Evolutionary conservation across 1,140 invertebrate genomes (phyloP).

Genomic region (Ptiloglossa arizonensis): DNA sequence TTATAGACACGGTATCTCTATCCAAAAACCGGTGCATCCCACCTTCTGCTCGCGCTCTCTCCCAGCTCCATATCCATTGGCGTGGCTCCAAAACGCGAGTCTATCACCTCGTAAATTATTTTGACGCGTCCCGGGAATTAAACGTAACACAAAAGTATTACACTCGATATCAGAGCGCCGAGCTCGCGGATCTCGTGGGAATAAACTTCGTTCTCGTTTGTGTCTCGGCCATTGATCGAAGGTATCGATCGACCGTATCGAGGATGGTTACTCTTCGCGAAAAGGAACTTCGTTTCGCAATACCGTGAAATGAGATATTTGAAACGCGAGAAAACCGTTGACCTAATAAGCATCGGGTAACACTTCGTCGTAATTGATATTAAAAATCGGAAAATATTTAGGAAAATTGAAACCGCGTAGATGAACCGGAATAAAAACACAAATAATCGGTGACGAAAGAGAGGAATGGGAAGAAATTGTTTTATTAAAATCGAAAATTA

Average conservation of each 20-base stretch:
- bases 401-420: no score
- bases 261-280: not conserved
- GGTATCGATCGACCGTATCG: not conserved
- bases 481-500: no score
- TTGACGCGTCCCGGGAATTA: slow-evolving; percentile 55
- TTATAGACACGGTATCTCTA: slow-evolving; percentile 35
- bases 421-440: no score
- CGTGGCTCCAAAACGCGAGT: slow-evolving; percentile 62
- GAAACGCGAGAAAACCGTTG: not conserved
- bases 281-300: not conserved
- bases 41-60: slow-evolving; percentile 27
- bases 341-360: not conserved
- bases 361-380: not conserved
- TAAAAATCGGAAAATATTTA: no score
- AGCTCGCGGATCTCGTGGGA: not conserved
- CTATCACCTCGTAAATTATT: slow-evolving; percentile 71
- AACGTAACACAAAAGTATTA: slow-evolving; percentile 54
- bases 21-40: slow-evolving; percentile 10
- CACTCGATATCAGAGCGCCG: slow-evolving; percentile 8
- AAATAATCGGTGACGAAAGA: no score
- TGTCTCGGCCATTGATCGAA: not conserved
- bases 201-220: not conserved
- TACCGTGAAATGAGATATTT: not conserved
- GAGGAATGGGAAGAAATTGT: no score
- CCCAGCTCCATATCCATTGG: slow-evolving; percentile 38